Evolutionary conservation across 1,140 invertebrate species (phyloP).

Genomic region (Harpegnathos saltator): DNA sequence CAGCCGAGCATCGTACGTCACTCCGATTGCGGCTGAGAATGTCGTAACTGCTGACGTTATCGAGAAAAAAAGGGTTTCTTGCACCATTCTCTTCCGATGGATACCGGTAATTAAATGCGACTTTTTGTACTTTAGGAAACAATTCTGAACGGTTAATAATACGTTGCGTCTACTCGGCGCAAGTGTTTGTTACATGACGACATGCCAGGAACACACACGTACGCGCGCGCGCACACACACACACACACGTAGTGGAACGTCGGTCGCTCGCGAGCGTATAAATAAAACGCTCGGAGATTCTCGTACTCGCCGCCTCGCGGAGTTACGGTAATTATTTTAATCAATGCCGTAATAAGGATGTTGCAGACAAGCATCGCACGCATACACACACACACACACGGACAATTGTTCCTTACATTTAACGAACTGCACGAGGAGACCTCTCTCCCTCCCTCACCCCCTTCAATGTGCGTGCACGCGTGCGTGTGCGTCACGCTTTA

Average conservation of each 20-base stretch:
- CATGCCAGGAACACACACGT: not conserved
- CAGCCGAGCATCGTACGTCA: not conserved
- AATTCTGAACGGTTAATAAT: conserved; percentile 23
- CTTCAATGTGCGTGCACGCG: not conserved
- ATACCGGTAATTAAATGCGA: not conserved
- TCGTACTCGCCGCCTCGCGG: not conserved
- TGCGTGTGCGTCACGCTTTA: conserved; percentile 41
- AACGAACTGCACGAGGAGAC: conserved; percentile 56
- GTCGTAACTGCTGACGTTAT: not conserved
- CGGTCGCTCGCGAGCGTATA: conserved; percentile 23
- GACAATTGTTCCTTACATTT: conserved; percentile 69
- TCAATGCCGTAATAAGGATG: conserved; percentile 75
- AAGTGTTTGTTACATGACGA: conserved; percentile 50
- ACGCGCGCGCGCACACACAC: not conserved
- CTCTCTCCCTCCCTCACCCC: conserved; percentile 1
- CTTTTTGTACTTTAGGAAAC: conserved; percentile 17
- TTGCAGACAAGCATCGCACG: conserved; percentile 47
- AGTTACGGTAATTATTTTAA: conserved; percentile 75
- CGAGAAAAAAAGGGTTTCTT: not conserved
- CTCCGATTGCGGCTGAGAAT: not conserved
- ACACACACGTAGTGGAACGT: not conserved
- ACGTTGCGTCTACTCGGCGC: conserved; percentile 26
- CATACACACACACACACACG: too few relatives aligned
- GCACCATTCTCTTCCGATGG: not conserved
- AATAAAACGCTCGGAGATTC: conserved; percentile 35